Evolutionary conservation across 2,888 invertebrate species (phyloP).

Genomic region (Teinopalpus imperialis): DNA sequence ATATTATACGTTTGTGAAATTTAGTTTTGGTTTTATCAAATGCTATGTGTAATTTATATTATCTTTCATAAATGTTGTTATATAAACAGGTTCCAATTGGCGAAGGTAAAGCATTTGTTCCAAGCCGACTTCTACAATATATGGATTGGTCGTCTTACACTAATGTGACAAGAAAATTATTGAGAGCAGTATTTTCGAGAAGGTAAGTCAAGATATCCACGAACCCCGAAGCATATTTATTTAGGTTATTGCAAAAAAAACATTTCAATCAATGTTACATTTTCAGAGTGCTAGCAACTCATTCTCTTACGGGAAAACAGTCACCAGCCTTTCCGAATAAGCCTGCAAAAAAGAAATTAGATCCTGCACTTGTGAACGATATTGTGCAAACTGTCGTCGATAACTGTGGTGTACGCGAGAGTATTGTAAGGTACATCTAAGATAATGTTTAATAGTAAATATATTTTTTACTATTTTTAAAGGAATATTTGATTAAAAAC

Average conservation of each 20-base stretch:
- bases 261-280: constrained; percentile 1
- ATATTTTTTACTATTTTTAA: too few relatives aligned
- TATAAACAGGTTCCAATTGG: constrained; percentile 46
- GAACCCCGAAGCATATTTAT: too few relatives aligned
- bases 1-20: not conserved
- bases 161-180: constrained; percentile 72
- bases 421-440: constrained; percentile 44
- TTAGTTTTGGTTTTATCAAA: not conserved
- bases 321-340: constrained; percentile 74
- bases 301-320: constrained; percentile 80
- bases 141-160: constrained; percentile 77
- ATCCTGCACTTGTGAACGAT: constrained; percentile 71
- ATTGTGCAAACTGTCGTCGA: constrained; percentile 75
- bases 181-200: constrained; percentile 67
- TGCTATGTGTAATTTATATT: not conserved
- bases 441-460: too few relatives aligned
- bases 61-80: constrained; percentile 3
- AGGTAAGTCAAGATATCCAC: constrained; percentile 38
- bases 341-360: constrained; percentile 62
- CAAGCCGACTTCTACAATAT: constrained; percentile 48
- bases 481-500: too few relatives aligned
- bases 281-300: constrained; percentile 74
- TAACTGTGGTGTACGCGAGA: constrained; percentile 51
- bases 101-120: constrained; percentile 44
- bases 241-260: not conserved